phyloP scores from a whole-genome alignment of 2,113 vertebrate species.

The Apodemus speciosus region DNA sequence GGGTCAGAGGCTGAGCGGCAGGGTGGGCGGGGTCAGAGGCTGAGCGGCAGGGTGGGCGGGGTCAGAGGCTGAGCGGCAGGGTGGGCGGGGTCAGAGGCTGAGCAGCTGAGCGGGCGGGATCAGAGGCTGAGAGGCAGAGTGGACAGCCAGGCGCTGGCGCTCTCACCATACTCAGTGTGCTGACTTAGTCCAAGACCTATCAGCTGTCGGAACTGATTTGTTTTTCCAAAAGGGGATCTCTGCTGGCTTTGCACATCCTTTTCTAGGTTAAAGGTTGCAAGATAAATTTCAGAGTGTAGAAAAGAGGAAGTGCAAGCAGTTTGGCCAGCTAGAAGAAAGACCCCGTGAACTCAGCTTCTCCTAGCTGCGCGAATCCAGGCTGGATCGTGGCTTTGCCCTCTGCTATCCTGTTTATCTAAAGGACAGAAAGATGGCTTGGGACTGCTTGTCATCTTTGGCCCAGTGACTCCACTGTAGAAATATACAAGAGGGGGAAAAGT shows the following conservation, averaged over 20 bases:
- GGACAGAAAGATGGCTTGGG: too few species aligned
- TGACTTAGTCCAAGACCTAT: neutral
- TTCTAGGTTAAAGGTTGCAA: constrained; percentile 6
- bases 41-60: neutral
- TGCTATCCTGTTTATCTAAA: fast-evolving
- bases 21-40: neutral
- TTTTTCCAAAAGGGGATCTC: neutral
- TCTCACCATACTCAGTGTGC: too few species aligned
- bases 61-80: neutral
- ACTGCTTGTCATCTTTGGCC: neutral
- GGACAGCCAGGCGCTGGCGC: neutral
- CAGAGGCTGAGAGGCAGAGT: too few species aligned
- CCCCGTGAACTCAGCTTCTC: too few species aligned
- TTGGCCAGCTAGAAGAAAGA: neutral
- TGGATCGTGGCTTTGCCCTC: fast-evolving
- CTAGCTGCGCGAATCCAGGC: neutral
- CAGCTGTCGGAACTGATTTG: neutral
- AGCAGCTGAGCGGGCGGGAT: too few species aligned
- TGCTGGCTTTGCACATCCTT: neutral
- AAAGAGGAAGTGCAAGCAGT: neutral
- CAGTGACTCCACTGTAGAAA: neutral
- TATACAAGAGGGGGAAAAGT: neutral
- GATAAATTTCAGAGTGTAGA: neutral
- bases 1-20: neutral
- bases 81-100: neutral